phyloP scores from a whole-genome alignment of 2,888 invertebrate genomes.

The Clanis bilineata region DNA sequence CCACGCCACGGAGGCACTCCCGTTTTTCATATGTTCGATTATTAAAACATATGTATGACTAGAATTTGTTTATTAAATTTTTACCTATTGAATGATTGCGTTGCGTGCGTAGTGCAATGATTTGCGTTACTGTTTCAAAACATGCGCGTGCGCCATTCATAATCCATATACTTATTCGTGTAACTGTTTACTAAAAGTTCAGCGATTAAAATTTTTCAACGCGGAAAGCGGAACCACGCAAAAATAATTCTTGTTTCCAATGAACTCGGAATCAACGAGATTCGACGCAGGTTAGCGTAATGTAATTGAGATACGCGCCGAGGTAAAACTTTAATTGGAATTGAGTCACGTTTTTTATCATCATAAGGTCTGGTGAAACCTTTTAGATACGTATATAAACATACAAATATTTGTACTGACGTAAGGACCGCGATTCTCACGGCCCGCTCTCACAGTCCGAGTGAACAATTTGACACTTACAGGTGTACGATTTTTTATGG shows the following conservation, averaged over 20 bases:
- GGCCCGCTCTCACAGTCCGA: conserved; percentile 65
- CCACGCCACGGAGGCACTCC: too few relatives aligned
- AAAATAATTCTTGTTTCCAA: conserved; percentile 10
- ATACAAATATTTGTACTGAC: conserved; percentile 39
- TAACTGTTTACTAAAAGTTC: conserved; percentile 14
- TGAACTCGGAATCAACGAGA: conserved; percentile 15
- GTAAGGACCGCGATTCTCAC: conserved; percentile 62
- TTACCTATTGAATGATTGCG: not conserved
- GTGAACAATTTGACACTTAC: conserved; percentile 82
- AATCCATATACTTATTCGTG: not conserved
- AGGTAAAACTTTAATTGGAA: conserved; percentile 15
- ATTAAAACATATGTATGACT: not conserved
- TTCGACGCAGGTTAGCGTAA: conserved; percentile 14
- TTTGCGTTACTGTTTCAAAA: not conserved
- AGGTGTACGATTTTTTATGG: conserved; percentile 79
- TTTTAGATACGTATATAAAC: conserved; percentile 23
- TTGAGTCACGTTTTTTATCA: conserved; percentile 15
- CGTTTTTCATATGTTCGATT: not conserved
- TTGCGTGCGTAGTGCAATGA: not conserved
- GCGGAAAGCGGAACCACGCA: conserved; percentile 17
- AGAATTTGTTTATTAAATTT: not conserved
- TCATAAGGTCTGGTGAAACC: conserved; percentile 18
- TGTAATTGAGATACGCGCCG: conserved; percentile 13
- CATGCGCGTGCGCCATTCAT: not conserved
- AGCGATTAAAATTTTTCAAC: conserved; percentile 6